Evolutionary conservation across 2,888 invertebrate genomes (phyloP).

Genomic region (Formica aserva): DNA sequence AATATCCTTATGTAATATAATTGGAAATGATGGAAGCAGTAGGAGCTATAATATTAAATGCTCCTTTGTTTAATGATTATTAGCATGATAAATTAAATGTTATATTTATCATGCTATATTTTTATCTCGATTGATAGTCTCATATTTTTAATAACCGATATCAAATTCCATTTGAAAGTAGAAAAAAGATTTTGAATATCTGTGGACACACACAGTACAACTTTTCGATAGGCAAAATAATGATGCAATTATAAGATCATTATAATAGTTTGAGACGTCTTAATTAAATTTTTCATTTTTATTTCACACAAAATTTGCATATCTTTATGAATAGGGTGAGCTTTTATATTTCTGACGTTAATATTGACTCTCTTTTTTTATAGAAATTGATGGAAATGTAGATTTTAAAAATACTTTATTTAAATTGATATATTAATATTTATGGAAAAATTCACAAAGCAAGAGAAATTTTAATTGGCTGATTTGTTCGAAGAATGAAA

Average conservation of each 20-base stretch:
- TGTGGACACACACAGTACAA: not conserved
- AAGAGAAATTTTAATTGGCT: not conserved
- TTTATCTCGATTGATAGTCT: not conserved
- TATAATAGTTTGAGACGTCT: not conserved
- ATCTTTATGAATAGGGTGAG: not conserved
- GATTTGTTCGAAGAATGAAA: not conserved
- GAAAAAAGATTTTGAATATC: not conserved
- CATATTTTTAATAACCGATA: not conserved
- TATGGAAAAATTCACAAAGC: not conserved
- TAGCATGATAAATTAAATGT: not conserved
- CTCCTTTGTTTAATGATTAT: not conserved
- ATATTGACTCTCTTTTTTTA: not conserved
- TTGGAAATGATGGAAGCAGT: not conserved
- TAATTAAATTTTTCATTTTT: constrained; percentile 9
- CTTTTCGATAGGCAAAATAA: not conserved
- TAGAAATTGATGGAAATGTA: not conserved
- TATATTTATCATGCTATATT: not conserved
- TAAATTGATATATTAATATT: not conserved
- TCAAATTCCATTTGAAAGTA: not conserved
- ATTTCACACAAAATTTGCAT: not conserved
- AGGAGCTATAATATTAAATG: not conserved
- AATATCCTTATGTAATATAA: not conserved
- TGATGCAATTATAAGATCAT: not conserved
- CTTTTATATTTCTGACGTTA: not conserved
- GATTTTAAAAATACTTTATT: not conserved